Conservation (phyloP, 2,113 vertebrate genomes). For the Microcebus lehilahytsara region DNA sequence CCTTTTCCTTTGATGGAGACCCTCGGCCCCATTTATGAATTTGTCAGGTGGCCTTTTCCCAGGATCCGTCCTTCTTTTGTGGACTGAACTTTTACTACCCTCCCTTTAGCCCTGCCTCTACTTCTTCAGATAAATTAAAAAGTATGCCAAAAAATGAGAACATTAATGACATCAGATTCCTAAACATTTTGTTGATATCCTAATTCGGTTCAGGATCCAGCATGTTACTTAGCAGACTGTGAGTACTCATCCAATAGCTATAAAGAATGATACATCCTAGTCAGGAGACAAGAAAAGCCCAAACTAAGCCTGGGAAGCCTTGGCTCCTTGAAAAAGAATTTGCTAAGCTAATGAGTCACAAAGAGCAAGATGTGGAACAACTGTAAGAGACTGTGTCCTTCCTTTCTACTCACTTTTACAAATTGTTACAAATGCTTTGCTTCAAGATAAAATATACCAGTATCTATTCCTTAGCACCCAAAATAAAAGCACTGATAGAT, state of each 20-base stretch:
- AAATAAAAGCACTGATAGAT: neutral
- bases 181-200: conserved; percentile 39
- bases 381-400: neutral
- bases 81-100: conserved; percentile 22
- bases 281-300: conserved; percentile 25
- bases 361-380: neutral
- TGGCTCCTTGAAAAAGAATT: conserved; percentile 24
- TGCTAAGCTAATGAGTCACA: neutral
- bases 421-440: neutral
- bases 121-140: conserved; percentile 52
- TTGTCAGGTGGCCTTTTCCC: neutral
- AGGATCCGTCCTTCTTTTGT: neutral
- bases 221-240: neutral
- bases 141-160: conserved; percentile 14
- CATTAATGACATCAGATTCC: conserved; percentile 29
- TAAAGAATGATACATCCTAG: conserved; percentile 9
- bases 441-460: neutral
- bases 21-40: neutral
- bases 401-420: neutral
- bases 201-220: conserved; percentile 48
- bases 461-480: neutral
- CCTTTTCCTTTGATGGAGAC: neutral
- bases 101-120: neutral
- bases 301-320: conserved; percentile 19
- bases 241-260: neutral